These are phyloP conservation scores for Dallia pectoralis DNA, from an alignment of 2,797 vertebrate species.

Conservation along the genomic window DNA sequence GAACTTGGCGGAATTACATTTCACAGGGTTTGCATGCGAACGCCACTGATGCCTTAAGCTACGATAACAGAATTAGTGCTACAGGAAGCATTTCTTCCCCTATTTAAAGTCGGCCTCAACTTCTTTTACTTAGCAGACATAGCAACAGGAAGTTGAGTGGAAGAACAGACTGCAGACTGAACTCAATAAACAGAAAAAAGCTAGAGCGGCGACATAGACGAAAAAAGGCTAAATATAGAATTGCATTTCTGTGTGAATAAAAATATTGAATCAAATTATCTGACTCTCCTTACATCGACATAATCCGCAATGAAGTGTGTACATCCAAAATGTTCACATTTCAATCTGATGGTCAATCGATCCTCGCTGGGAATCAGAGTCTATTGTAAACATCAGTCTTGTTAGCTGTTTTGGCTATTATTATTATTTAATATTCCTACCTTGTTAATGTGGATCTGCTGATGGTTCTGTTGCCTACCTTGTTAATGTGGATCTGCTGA, in stretches of 20 bases:
- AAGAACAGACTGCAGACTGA: slow-evolving; percentile 41
- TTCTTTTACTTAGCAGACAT: slow-evolving; percentile 63
- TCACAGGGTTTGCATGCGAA: slow-evolving; percentile 72
- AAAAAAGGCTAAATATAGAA: slow-evolving; percentile 61
- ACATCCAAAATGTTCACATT: slow-evolving; percentile 34
- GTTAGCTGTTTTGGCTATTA: not conserved
- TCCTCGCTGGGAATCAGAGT: slow-evolving; percentile 39
- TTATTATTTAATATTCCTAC: too few species aligned
- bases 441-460: slow-evolving; percentile 98
- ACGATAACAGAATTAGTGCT: slow-evolving; percentile 74
- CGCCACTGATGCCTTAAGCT: slow-evolving; percentile 68
- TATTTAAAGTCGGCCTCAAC: slow-evolving; percentile 64
- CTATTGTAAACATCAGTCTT: slow-evolving; percentile 12
- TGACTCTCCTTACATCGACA: slow-evolving; percentile 20
- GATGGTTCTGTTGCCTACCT: slow-evolving; percentile 95
- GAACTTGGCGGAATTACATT: slow-evolving; percentile 73
- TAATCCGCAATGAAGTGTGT: slow-evolving; percentile 33
- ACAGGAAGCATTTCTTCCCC: slow-evolving; percentile 65
- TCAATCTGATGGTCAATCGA: slow-evolving; percentile 51
- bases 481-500: slow-evolving; percentile 97
- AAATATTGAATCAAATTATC: slow-evolving; percentile 59
- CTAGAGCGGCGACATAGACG: slow-evolving; percentile 49
- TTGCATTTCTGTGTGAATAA: slow-evolving; percentile 49
- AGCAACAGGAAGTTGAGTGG: slow-evolving; percentile 53
- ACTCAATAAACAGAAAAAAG: slow-evolving; percentile 49